These are phyloP conservation scores for Nyctalus aviator DNA, from an alignment of 2,797 vertebrate species.

Conservation along the genomic window DNA sequence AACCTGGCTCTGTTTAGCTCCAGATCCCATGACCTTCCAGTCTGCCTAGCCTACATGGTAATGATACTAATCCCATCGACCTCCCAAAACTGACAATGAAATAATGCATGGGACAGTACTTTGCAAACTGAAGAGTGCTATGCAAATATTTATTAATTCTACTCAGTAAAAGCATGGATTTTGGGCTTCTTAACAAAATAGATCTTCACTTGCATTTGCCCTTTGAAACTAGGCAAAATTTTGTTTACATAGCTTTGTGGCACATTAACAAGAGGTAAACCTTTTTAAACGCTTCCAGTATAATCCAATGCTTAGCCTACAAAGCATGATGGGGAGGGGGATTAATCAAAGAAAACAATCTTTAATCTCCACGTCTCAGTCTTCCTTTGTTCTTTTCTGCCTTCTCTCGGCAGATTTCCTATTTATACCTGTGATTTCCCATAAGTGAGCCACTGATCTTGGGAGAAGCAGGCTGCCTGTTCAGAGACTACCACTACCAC, in stretches of 20 bases:
- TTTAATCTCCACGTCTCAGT: neutral
- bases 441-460: neutral
- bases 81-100: neutral
- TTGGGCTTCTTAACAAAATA: conserved; percentile 43
- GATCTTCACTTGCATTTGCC: conserved; percentile 36
- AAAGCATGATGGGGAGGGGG: neutral
- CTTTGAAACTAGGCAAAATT: conserved; percentile 48
- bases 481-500: neutral
- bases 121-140: neutral
- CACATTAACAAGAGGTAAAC: conserved; percentile 22
- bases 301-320: neutral
- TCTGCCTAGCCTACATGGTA: neutral
- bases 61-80: neutral
- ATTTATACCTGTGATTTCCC: neutral
- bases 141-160: conserved; percentile 8
- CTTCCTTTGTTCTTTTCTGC: conserved; percentile 43
- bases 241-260: conserved; percentile 29
- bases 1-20: neutral
- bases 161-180: neutral
- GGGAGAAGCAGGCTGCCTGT: neutral
- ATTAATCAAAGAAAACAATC: neutral
- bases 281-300: neutral
- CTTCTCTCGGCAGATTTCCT: neutral
- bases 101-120: neutral
- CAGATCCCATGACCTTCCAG: neutral